Evolutionary conservation across 2,888 invertebrate genomes (phyloP), one percentile per base, ranked within the genome.

Genomic region (Asteroscopus sphinx): DNA sequence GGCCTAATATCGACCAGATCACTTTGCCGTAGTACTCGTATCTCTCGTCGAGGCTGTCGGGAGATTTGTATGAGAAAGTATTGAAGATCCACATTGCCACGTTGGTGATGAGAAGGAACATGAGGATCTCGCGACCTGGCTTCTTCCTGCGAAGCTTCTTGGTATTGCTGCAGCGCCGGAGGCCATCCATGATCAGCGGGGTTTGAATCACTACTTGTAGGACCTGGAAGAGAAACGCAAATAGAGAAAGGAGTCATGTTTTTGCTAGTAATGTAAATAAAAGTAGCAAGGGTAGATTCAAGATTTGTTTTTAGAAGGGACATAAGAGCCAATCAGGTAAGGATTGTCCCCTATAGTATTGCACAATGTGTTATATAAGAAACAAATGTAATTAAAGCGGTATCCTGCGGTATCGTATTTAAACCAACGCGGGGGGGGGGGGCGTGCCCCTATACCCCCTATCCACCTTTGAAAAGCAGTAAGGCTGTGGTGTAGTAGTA

Each of bases 71-170:
- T 1, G 95, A 94, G 90, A 97, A 97, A 0, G 97, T 97, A 81
- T 96, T 95, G 76, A 96, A 95, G 49, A 97, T 95, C 97, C 97
- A 97, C 94, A 97, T 95, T 39, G 96, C 96, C 6, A 97, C 96
- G 85, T 97, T 97, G 71, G 96, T 94, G 54, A 97, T 96, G 16
- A 97, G 94, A 35, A 97, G 93, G 89, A 97, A 97, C 76, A 97
- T 97, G 40, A 97, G 94, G 17, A 97, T 89, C 78, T 97, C 97
- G 3, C 97, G 92, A 3, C 97, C 97, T 0, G 97, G 97, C 82
- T 97, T 97, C 59, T 92, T 88, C 39, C 95, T 94, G 8, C 96
- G 95, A 1, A 96, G 92, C 46, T 95, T 94, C 68, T 95, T 93
- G 13, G 94, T 91, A 85, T 96, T 96, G 77, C 96, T 96, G 85